Base-by-base conservation (phyloP, 2,888 invertebrate species). In the Arge pagana region DNA sequence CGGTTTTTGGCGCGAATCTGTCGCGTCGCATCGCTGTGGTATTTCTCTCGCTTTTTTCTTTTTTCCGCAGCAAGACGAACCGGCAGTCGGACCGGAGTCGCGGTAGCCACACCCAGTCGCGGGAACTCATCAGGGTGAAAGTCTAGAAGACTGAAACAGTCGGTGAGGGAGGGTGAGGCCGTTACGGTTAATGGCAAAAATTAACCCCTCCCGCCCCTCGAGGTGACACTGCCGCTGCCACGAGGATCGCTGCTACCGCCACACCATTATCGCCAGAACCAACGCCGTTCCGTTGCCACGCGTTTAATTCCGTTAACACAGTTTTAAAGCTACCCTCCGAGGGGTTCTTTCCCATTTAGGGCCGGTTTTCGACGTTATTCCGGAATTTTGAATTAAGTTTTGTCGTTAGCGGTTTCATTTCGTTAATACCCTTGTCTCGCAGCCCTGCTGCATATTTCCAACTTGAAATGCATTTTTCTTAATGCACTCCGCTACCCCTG, bases 91-190 rank as follows among this genome's bases (percentile, higher is more conserved):
- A n/a, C n/a, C n/a, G n/a, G n/a, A n/a, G n/a, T n/a, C n/a, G n/a
- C n/a, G n/a, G 42, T 19, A 42, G 19, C 42, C 18, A 19, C 23
- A 26, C 18, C 18, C 30, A 11, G 42, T 8, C 18, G 18, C n/a
- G 42, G 31, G 30, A 42, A 42, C 60, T 65, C 65, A 65, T 65
- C 65, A 60, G 58, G 59, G 50, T 65, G 66, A 65, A 64, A 66
- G 65, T 65, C 57, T 54, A 40, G 54, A 40, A 55, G 57, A 48
- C 52, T 48, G 57, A 54, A 55, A 55, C 50, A 41, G 42, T 40
- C 51, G 50, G 49, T 59, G 41, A 50, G 50, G 51, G 40, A 41
- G 55, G 52, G 37, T 42, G 33, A 52, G 48, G 41, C 55, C 33
- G 54, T 48, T 18, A 37, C 35, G 40, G 52, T 50, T 56, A 59